phyloP scores from a whole-genome alignment of 1,140 invertebrate species.

The Hylaeus anthracinus region DNA sequence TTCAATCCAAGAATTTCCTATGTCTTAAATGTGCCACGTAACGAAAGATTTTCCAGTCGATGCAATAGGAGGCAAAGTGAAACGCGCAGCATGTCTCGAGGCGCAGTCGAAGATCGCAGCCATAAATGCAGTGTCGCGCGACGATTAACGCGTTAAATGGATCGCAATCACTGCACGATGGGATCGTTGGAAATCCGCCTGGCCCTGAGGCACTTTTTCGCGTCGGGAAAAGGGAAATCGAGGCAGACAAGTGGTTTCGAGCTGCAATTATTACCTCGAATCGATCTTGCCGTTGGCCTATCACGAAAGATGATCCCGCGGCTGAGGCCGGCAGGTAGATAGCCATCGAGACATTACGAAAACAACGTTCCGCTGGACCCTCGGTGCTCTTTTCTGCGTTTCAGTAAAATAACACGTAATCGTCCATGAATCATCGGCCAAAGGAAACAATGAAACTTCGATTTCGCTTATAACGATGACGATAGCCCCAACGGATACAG shows the following conservation, averaged over 20 bases:
- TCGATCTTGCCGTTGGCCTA: slow-evolving; percentile 31
- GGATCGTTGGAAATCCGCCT: background rate
- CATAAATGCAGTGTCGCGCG: background rate
- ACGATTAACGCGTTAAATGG: slow-evolving; percentile 34
- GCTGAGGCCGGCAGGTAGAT: background rate
- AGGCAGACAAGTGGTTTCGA: background rate
- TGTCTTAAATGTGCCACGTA: no score
- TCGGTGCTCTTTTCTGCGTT: background rate
- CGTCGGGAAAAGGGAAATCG: slow-evolving; percentile 28
- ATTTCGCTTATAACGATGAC: background rate
- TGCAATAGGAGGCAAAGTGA: background rate
- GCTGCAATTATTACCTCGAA: slow-evolving; percentile 23
- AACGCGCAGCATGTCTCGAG: slow-evolving; percentile 7
- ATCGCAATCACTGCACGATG: slow-evolving; percentile 7
- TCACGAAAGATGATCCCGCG: slow-evolving; percentile 43
- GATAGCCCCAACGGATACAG: background rate
- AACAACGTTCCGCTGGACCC: background rate
- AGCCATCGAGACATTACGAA: slow-evolving; percentile 29
- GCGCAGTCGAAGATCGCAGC: background rate
- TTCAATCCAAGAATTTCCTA: no score
- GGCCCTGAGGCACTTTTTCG: background rate
- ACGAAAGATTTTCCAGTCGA: no score
- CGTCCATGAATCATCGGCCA: slow-evolving; percentile 15
- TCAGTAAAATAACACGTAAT: background rate
- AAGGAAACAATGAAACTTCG: background rate